Conservation (phyloP, 2,888 invertebrate species). For the Epiblema foenella region DNA sequence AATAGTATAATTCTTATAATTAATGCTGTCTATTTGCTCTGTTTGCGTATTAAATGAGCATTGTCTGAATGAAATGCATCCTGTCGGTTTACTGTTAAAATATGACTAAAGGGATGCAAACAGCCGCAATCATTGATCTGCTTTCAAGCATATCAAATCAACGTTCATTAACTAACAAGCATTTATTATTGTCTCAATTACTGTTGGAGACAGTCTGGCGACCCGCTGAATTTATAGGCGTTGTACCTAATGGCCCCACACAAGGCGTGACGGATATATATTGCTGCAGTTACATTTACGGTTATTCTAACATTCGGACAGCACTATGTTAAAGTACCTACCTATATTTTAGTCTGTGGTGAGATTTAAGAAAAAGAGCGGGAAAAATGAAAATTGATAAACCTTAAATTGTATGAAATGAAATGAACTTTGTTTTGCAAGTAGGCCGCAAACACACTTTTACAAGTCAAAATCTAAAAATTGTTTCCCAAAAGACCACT, state of each 20-base stretch:
- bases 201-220: conserved; percentile 47
- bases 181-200: conserved; percentile 55
- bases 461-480: too few species aligned
- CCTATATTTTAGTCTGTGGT: too few species aligned
- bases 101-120: conserved; percentile 17
- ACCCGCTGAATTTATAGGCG: conserved; percentile 52
- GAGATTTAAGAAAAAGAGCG: too few species aligned
- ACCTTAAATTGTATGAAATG: too few species aligned
- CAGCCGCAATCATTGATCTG: conserved; percentile 9
- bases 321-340: conserved; percentile 1
- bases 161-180: conserved; percentile 51
- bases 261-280: conserved; percentile 43
- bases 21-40: conserved; percentile 16
- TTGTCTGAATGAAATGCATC: conserved; percentile 13
- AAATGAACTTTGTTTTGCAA: too few species aligned
- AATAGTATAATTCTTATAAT: conserved; percentile 14
- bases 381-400: too few species aligned
- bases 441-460: too few species aligned
- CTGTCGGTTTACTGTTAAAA: conserved; percentile 16
- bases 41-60: conserved; percentile 7
- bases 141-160: conserved; percentile 31
- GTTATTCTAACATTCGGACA: conserved; percentile 12
- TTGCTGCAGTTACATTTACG: conserved; percentile 27
- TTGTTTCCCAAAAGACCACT: too few species aligned
- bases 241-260: conserved; percentile 49